phyloP scores from a whole-genome alignment of 2,113 vertebrate species.

The Platycercus adscitus region DNA sequence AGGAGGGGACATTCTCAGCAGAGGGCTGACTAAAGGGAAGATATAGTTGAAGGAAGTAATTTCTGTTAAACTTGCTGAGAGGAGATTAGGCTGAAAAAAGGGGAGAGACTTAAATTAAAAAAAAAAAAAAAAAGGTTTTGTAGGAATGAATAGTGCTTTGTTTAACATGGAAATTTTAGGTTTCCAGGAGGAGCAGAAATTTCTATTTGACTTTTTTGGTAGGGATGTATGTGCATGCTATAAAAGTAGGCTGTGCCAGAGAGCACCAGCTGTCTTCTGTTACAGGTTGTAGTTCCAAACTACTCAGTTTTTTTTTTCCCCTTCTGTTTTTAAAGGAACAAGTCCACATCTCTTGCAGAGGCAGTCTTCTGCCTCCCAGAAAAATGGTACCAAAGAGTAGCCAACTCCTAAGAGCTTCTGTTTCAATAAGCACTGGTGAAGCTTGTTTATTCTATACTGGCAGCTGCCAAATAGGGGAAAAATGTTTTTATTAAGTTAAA shows the following conservation, averaged over 20 bases:
- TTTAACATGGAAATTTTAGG: background rate
- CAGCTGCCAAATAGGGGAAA: background rate
- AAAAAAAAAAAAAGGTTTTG: background rate
- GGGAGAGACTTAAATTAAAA: no score
- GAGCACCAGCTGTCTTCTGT: background rate
- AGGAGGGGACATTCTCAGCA: background rate
- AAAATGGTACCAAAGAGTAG: background rate
- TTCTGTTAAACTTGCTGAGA: background rate
- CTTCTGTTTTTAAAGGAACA: background rate
- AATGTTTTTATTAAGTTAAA: background rate
- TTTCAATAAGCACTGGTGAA: background rate
- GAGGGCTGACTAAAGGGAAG: background rate
- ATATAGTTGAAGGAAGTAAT: background rate
- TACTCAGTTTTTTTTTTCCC: background rate
- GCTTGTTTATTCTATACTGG: background rate
- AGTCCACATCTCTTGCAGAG: background rate
- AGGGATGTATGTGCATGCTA: background rate
- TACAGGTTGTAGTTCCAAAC: background rate
- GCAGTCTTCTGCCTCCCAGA: background rate
- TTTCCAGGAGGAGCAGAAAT: background rate
- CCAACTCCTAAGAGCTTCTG: background rate
- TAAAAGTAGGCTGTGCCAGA: background rate
- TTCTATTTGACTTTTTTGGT: background rate
- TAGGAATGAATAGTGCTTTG: background rate
- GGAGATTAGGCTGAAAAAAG: background rate